These are phyloP conservation scores for Phengaris arion DNA, from an alignment of 2,888 invertebrate genomes.

Conservation along the genomic window DNA sequence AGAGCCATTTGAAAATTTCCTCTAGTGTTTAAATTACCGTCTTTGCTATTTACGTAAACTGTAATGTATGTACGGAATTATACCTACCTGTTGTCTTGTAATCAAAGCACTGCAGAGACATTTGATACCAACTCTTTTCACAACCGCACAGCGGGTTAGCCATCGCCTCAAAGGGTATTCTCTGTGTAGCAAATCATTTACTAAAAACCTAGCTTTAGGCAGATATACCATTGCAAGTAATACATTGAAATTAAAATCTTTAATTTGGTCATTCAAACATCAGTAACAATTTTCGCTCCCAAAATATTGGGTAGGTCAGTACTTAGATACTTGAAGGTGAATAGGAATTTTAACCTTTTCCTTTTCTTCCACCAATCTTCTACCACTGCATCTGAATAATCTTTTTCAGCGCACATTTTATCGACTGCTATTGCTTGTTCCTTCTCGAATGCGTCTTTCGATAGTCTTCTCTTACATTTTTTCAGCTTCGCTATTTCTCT, in stretches of 20 bases:
- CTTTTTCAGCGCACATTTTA: slow-evolving; percentile 47
- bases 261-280: not conserved
- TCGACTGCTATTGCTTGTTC: slow-evolving; percentile 56
- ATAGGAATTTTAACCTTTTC: slow-evolving; percentile 36
- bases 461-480: slow-evolving; percentile 56
- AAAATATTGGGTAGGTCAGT: not conserved
- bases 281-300: not conserved
- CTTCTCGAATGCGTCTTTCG: slow-evolving; percentile 55
- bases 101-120: slow-evolving; percentile 56
- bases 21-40: too few relatives aligned
- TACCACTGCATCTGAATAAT: slow-evolving; percentile 36
- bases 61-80: too few relatives aligned
- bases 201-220: not conserved
- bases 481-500: slow-evolving; percentile 48
- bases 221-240: too few relatives aligned
- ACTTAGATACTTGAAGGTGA: too few relatives aligned
- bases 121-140: slow-evolving; percentile 60
- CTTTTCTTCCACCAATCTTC: slow-evolving; percentile 53
- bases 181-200: slow-evolving; percentile 41
- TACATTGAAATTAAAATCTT: too few relatives aligned
- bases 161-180: slow-evolving; percentile 54
- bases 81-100: slow-evolving; percentile 58
- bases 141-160: slow-evolving; percentile 56
- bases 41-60: too few relatives aligned
- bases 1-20: too few relatives aligned